Base-by-base conservation (phyloP, 2,888 invertebrate species). In the Agapetus fuscipes region DNA sequence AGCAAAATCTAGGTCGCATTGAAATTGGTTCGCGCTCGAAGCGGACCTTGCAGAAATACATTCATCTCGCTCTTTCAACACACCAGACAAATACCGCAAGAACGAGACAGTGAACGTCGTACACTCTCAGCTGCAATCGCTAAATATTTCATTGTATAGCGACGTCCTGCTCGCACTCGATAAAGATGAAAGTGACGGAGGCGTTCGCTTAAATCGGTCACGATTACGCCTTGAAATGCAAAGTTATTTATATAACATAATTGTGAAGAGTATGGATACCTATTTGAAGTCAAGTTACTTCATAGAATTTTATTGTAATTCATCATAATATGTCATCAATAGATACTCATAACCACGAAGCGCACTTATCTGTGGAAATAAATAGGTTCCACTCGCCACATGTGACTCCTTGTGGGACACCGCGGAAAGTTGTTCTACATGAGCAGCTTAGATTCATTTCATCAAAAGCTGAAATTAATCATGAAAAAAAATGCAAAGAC, bases 1-100 rank as follows among this genome's bases (percentile, higher is more conserved):
- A 58, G 43, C 53, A 52, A 52, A 71, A 74, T 72, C 72, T 73
- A 66, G 73, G 73, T 70, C 74, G 72, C 72, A 72, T 72, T 73
- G 72, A 72, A 73, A 72, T 72, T 71, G 70, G 68, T 69, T 46
- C 41, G 26, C 30, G 34, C n/a, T 25, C 17, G 29, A 26, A n/a
- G 3, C n/a, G 14, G 17, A 15, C 54, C 54, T 48, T 48, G 43
- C n/a, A n/a, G n/a, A 50, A 46, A 35, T 48, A 43, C 46, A 35
- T 30, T 29, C 45, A 35, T 45, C 49, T 45, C 49, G 39, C 46
- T 46, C 38, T 28, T 17, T 17, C 35, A 14, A 24, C 41, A 17
- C 20, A 17, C 10, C 7, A 7, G n/a, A 24, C 25, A 17, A 5
- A 20, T 29, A 14, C 10, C 13, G 15, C 11, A 20, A 10, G 16